Base-by-base conservation (phyloP, 2,888 invertebrate species). In the Parasteatoda lunata region DNA sequence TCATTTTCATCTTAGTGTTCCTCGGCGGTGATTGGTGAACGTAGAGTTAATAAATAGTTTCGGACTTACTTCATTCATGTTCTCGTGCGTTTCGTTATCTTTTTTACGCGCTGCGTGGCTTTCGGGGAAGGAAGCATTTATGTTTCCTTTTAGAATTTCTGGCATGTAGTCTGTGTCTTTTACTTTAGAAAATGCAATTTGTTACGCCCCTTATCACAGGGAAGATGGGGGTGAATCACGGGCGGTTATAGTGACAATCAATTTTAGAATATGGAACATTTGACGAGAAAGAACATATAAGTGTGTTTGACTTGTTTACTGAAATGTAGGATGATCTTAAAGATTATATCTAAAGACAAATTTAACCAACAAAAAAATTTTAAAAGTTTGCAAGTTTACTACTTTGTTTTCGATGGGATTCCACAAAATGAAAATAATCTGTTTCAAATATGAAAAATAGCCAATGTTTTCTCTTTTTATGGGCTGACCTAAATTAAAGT, bases 41-140 rank as follows among this genome's bases (percentile, higher is more conserved):
- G 6, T 65, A 45, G 51, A 71, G 83, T 77, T 83, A 77, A 83
- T 83, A 83, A 83, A 83, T 77, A 71, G 77, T 71, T 77, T 66
- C 48, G n/a, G 30, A 54, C 59, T 65, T 71, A 9, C 65, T 70
- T 70, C 76, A 45, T 13, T 69, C 30, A 13, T 48, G 69, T 13
- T 30, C 45, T 48, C 47, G 59, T 59, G 9, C n/a, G 30, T 70
- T 70, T 11, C n/a, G n/a, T 13, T 66, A n/a, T 49, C 54, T 73
- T 65, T 81, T 81, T 70, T 81, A 75, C 52, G 48, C 48, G 69
- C 15, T 7, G 69, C n/a, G 45, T 64, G 54, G 82, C 76, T 72
- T 75, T 77, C 65, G 59, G 59, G 59, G 59, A 30, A 30, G 64
- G 76, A 82, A 51, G 77, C 71, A 48, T 70, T 83, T 83, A 77